Evolutionary conservation across 1,140 invertebrate genomes (phyloP).

Genomic region (Cotesia vestalis): DNA sequence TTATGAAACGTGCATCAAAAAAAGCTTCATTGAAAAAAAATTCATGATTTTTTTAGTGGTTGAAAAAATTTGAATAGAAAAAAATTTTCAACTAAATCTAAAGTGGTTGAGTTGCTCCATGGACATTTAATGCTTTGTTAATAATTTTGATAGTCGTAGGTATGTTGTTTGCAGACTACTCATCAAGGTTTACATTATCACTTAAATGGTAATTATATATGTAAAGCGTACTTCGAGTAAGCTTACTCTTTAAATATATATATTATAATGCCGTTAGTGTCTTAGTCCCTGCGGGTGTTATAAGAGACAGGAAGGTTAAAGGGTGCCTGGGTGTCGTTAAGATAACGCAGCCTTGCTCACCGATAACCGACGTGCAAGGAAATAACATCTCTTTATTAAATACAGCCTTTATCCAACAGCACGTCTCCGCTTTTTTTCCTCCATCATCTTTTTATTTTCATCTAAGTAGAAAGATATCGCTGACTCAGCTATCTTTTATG

Average conservation of each 20-base stretch:
- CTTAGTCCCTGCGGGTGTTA: conserved; percentile 22
- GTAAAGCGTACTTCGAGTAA: neutral
- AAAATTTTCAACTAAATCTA: no score
- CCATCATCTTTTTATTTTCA: conserved; percentile 2
- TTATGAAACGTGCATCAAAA: no score
- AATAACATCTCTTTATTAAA: conserved; percentile 58
- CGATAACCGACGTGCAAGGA: conserved; percentile 36
- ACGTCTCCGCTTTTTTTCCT: conserved; percentile 2
- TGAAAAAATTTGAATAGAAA: no score
- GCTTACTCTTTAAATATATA: conserved; percentile 9
- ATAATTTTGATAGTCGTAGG: neutral
- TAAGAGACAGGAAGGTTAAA: conserved; percentile 35
- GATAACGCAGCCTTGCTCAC: conserved; percentile 25
- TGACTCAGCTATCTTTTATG: neutral
- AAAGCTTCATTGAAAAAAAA: no score
- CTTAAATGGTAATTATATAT: neutral
- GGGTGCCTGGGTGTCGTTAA: conserved; percentile 30
- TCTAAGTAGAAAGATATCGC: conserved; percentile 11
- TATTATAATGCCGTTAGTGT: conserved; percentile 7
- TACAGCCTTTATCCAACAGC: conserved; percentile 43
- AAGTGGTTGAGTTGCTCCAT: no score
- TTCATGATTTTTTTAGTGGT: no score
- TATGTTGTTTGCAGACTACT: neutral
- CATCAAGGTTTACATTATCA: no score
- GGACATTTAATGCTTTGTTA: neutral